phyloP scores from a whole-genome alignment of 2,113 vertebrate genomes.

The Taurulus bubalis region DNA sequence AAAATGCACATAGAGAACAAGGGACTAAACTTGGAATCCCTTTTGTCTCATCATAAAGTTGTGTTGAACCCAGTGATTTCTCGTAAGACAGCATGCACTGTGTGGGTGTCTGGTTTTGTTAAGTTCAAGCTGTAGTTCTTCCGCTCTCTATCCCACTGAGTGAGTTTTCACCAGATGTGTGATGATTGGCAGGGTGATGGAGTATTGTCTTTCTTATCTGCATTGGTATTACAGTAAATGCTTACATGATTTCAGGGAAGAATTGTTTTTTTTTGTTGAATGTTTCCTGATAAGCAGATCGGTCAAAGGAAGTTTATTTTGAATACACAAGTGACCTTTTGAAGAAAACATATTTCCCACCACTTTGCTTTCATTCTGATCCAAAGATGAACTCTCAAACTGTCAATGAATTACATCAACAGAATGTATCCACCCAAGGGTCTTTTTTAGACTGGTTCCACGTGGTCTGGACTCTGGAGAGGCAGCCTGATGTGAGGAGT shows the following conservation, averaged over 20 bases:
- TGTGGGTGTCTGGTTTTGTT: conserved; percentile 51
- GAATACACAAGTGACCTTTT: conserved; percentile 3
- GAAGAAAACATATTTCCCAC: not conserved
- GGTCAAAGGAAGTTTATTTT: conserved; percentile 42
- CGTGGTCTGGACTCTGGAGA: conserved; percentile 31
- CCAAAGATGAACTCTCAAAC: conserved; percentile 2
- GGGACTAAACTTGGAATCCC: conserved; percentile 7
- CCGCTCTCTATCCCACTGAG: conserved; percentile 25
- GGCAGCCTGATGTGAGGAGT: conserved; percentile 29
- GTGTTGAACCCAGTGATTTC: conserved; percentile 7
- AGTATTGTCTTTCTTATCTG: conserved; percentile 56
- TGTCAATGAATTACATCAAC: not conserved
- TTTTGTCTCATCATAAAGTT: conserved; percentile 35
- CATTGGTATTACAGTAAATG: conserved; percentile 37
- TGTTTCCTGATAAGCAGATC: conserved; percentile 6
- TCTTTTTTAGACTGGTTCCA: conserved; percentile 29
- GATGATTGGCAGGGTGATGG: conserved; percentile 58
- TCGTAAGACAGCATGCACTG: conserved; percentile 28
- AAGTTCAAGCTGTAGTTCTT: conserved; percentile 43
- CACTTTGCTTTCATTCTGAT: not conserved
- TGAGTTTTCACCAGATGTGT: conserved; percentile 56
- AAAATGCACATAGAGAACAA: conserved; percentile 27
- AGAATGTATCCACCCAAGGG: not conserved
- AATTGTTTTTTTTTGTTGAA: conserved; percentile 24
- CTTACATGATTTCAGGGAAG: conserved; percentile 25